These are phyloP conservation scores for Xestia rhomboidea DNA, from an alignment of 2,888 invertebrate species.

Conservation along the genomic window DNA sequence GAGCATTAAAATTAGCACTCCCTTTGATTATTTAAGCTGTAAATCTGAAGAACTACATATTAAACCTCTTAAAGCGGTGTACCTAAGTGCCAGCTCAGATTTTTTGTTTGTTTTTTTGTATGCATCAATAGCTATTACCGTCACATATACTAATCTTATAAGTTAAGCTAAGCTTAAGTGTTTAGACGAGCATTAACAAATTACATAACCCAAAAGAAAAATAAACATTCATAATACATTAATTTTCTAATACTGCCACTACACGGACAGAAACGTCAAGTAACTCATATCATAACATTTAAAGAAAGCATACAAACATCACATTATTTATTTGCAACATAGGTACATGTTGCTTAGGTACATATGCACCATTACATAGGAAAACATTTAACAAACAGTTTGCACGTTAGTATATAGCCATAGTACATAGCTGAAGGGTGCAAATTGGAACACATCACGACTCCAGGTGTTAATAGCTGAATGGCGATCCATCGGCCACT, in stretches of 20 bases:
- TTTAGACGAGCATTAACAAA: not conserved
- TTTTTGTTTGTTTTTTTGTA: not conserved
- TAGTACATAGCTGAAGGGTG: slow-evolving; percentile 61
- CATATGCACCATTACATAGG: slow-evolving; percentile 46
- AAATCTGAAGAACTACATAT: not conserved
- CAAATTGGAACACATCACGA: slow-evolving; percentile 87
- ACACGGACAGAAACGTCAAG: not conserved
- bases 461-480: slow-evolving; percentile 78
- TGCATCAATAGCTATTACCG: not conserved
- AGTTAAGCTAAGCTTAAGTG: not conserved
- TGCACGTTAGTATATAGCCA: slow-evolving; percentile 22
- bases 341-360: slow-evolving; percentile 15
- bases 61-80: not conserved
- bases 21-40: not conserved
- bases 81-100: not conserved
- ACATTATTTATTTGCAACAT: slow-evolving; percentile 38
- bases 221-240: not conserved
- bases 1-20: not conserved
- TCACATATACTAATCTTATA: not conserved
- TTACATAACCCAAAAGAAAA: not conserved
- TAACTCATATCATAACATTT: not conserved
- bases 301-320: slow-evolving; percentile 37
- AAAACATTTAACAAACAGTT: slow-evolving; percentile 54
- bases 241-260: not conserved
- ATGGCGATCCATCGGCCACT: slow-evolving; percentile 56